Percentiles rank a stretch among this genome's conserved stretches.
Evolutionary conservation across 2,797 vertebrate species (phyloP).

Genomic region (Sciaenops ocellatus): DNA sequence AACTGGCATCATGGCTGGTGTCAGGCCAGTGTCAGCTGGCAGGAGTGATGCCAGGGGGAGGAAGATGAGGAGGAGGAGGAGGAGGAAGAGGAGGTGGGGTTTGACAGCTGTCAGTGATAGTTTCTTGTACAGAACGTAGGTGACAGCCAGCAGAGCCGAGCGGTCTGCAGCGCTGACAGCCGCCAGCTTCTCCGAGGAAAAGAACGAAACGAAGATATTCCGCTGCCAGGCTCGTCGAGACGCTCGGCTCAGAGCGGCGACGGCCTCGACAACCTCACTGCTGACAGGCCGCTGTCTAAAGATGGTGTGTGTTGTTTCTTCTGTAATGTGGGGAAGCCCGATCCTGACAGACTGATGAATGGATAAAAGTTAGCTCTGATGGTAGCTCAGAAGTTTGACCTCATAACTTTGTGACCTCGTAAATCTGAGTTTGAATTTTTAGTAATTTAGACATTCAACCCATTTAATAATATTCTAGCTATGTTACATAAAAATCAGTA

Average conservation of each 20-base stretch:
- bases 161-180: constrained; percentile 53
- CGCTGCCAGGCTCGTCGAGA: constrained; percentile 28
- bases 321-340: background rate
- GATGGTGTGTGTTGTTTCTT: background rate
- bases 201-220: constrained; percentile 44
- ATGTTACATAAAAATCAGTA: no score
- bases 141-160: constrained; percentile 65
- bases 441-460: no score
- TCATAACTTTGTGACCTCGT: background rate
- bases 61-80: constrained; percentile 12
- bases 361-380: background rate
- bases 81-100: constrained; percentile 9
- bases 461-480: no score
- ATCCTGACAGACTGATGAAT: background rate
- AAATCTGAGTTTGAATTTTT: no score
- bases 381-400: background rate
- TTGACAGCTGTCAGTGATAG: constrained; percentile 68
- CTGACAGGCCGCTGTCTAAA: constrained; percentile 18
- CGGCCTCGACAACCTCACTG: constrained; percentile 10
- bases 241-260: constrained; percentile 8
- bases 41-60: constrained; percentile 25
- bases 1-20: constrained; percentile 45
- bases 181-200: constrained; percentile 34
- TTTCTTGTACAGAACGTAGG: constrained; percentile 58
- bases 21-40: constrained; percentile 49